Evolutionary conservation across 1,140 invertebrate species (phyloP).

Genomic region (Euura lappo): DNA sequence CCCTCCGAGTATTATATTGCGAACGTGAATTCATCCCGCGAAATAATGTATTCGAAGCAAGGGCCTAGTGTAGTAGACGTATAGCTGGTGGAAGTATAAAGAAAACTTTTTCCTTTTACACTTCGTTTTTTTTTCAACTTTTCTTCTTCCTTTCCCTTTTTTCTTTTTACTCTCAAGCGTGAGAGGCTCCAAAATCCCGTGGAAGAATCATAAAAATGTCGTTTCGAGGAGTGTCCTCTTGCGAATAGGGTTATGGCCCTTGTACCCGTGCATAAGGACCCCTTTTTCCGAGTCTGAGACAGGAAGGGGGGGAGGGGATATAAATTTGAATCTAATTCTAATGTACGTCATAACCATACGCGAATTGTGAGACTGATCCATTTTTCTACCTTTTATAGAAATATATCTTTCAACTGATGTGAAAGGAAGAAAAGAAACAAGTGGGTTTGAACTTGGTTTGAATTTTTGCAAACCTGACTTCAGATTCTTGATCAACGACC

Average conservation of each 20-base stretch:
- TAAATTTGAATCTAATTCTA: background rate
- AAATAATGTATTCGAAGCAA: conserved; percentile 5
- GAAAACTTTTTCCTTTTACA: conserved; percentile 6
- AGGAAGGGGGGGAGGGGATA: background rate
- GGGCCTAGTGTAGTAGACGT: background rate
- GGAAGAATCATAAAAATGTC: background rate
- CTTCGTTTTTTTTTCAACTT: too few species aligned
- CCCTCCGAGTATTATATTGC: background rate
- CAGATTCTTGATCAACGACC: too few species aligned
- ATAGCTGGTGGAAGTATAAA: background rate
- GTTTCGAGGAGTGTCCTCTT: background rate
- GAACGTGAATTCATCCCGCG: background rate
- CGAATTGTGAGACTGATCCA: background rate
- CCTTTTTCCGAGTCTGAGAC: background rate
- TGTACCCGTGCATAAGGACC: background rate
- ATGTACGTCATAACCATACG: background rate
- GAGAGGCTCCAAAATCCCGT: background rate
- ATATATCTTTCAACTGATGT: too few species aligned
- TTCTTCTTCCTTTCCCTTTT: background rate
- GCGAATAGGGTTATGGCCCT: background rate
- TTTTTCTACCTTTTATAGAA: too few species aligned
- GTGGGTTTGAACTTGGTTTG: too few species aligned
- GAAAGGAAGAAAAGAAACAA: too few species aligned
- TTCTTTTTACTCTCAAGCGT: too few species aligned
- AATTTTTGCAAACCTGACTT: too few species aligned